These are phyloP conservation scores for Hiodon tergisus DNA, from an alignment of 2,113 vertebrate genomes.

Conservation along the genomic window DNA sequence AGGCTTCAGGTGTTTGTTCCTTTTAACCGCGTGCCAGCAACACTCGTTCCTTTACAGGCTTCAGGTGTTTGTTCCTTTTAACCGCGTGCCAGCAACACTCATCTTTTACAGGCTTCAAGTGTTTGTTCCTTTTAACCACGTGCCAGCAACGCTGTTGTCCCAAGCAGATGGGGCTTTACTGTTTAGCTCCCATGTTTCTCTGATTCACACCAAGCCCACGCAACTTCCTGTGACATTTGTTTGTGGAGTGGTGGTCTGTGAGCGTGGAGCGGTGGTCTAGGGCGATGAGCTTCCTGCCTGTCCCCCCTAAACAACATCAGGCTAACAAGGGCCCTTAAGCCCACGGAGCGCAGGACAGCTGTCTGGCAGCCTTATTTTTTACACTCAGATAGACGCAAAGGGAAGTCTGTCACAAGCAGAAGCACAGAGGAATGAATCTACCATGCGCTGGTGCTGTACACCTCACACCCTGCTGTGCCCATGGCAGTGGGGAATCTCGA, in stretches of 20 bases:
- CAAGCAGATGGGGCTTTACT: background rate
- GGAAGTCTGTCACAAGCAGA: background rate
- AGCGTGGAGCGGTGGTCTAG: background rate
- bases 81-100: too few species aligned
- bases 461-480: too few species aligned
- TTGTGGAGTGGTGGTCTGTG: slow-evolving; percentile 10
- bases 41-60: too few species aligned
- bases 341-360: slow-evolving; percentile 5
- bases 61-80: too few species aligned
- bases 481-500: too few species aligned
- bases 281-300: background rate
- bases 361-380: background rate
- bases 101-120: too few species aligned
- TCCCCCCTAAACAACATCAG: background rate
- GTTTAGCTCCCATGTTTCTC: background rate
- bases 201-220: slow-evolving; percentile 4
- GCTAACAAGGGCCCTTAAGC: slow-evolving; percentile 18
- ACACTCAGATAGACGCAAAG: background rate
- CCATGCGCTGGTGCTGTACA: too few species aligned
- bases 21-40: too few species aligned
- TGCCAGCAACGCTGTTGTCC: background rate
- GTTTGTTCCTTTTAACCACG: too few species aligned
- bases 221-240: slow-evolving; percentile 23
- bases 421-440: background rate
- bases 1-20: too few species aligned